These are phyloP conservation scores for Ommatoiulus sabulosus DNA, from an alignment of 2,888 invertebrate species.

Conservation along the genomic window DNA sequence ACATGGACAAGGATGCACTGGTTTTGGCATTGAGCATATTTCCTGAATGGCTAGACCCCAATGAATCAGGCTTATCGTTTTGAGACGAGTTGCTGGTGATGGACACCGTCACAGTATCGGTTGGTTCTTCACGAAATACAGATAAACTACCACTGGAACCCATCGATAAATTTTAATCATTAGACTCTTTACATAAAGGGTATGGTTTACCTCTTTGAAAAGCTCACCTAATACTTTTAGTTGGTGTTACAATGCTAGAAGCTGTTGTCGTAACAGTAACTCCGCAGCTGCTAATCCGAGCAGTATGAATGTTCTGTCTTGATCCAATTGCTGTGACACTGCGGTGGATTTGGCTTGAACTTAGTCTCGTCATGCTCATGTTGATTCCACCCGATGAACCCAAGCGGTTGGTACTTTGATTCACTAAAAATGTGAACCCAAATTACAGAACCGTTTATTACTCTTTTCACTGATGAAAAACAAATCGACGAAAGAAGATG, in stretches of 20 bases:
- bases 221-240: constrained; percentile 64
- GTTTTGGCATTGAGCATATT: constrained; percentile 55
- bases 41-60: constrained; percentile 58
- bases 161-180: neutral
- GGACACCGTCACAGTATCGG: constrained; percentile 51
- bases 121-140: constrained; percentile 63
- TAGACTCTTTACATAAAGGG: neutral
- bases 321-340: constrained; percentile 63
- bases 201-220: neutral
- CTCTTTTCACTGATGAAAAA: too few species aligned
- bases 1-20: constrained; percentile 55
- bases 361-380: constrained; percentile 84
- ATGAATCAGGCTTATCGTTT: constrained; percentile 58
- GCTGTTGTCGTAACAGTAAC: constrained; percentile 74
- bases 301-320: constrained; percentile 61
- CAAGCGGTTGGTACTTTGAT: constrained; percentile 63
- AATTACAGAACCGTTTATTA: too few species aligned
- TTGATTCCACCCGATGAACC: constrained; percentile 78
- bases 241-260: constrained; percentile 62
- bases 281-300: constrained; percentile 71
- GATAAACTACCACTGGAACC: constrained; percentile 64
- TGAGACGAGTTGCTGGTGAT: constrained; percentile 60
- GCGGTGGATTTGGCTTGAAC: constrained; percentile 75
- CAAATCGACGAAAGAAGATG: too few species aligned
- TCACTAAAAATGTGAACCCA: constrained; percentile 60